Percentiles rank a stretch among this genome's conserved stretches.
Conservation (phyloP, 2,113 vertebrate species). For the Apodemus sylvaticus region DNA sequence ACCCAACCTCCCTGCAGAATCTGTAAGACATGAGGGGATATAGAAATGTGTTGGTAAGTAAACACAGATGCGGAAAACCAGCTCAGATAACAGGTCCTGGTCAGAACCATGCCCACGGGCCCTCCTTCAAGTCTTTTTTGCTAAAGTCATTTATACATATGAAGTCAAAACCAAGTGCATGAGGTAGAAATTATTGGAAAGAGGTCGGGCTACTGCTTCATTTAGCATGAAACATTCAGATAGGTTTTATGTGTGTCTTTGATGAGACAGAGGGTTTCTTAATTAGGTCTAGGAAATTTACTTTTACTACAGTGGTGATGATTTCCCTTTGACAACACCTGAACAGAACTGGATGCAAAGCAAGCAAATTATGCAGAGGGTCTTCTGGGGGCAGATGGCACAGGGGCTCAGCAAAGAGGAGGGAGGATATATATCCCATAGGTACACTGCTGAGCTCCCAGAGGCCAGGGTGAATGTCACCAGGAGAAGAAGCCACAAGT, state of each 20-base stretch:
- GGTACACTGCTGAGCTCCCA: accelerated
- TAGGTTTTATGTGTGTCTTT: neutral
- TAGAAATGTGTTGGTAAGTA: neutral
- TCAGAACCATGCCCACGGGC: neutral
- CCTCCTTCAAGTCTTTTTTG: neutral
- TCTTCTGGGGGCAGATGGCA: accelerated
- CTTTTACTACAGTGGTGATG: neutral
- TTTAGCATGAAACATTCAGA: neutral
- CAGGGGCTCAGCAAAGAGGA: accelerated
- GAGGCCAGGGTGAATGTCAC: neutral
- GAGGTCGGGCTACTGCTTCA: neutral
- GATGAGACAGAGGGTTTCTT: neutral
- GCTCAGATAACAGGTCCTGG: neutral
- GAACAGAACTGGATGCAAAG: neutral
- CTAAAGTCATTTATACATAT: neutral
- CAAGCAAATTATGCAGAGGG: neutral
- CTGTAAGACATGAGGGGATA: neutral
- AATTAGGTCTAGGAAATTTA: neutral
- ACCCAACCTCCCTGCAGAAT: neutral
- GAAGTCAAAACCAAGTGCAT: neutral
- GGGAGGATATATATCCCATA: accelerated
- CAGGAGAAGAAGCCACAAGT: neutral
- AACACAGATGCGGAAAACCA: neutral
- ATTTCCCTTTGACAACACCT: neutral
- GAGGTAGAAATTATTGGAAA: neutral